Percentiles rank a stretch among this genome's conserved stretches.
phyloP scores from a whole-genome alignment of 2,888 invertebrate species.

The Macrophya annulata region DNA sequence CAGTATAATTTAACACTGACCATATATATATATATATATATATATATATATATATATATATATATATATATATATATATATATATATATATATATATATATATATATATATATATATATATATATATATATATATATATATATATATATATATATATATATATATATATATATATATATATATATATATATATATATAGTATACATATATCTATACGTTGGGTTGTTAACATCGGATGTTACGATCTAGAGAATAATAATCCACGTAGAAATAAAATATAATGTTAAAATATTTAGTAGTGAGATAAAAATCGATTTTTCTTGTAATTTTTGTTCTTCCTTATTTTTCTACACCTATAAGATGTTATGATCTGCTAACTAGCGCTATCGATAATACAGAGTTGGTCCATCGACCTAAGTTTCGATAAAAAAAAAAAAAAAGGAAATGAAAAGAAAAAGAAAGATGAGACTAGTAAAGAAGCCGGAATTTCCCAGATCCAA shows the following conservation, averaged over 20 bases:
- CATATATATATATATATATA: no score
- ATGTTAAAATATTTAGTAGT: neutral
- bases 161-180: no score
- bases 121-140: no score
- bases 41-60: no score
- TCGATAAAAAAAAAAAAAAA: neutral
- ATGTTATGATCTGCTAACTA: neutral
- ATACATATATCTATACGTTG: no score
- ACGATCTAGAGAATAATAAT: neutral
- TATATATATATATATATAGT: no score
- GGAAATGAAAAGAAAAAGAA: neutral
- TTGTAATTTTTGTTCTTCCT: neutral
- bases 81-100: no score
- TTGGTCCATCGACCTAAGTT: neutral
- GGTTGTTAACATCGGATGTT: constrained; percentile 25
- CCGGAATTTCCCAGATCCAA: neutral
- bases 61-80: no score
- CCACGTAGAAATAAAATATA: neutral
- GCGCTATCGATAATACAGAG: neutral
- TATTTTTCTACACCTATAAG: neutral
- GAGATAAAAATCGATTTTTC: neutral
- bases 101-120: no score
- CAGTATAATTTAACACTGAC: constrained; percentile 34
- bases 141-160: no score
- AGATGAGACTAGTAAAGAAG: neutral